These are phyloP conservation scores for Xiphydria camelus DNA, from an alignment of 2,888 invertebrate genomes.

Conservation along the genomic window DNA sequence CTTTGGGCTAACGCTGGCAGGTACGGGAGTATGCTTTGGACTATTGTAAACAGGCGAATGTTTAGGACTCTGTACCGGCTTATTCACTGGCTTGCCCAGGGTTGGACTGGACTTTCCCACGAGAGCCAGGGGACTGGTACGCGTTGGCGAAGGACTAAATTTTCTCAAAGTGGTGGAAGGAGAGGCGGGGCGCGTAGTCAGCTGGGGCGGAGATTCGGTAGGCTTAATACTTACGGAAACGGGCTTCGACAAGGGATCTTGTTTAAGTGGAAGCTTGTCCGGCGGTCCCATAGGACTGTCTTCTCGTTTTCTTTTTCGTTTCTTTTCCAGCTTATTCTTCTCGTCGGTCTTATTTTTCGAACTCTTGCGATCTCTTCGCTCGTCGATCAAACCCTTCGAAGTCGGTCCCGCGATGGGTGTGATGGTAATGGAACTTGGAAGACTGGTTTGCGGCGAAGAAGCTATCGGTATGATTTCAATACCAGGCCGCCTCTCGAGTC, in stretches of 20 bases:
- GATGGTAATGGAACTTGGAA: constrained; percentile 84
- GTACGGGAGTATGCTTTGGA: constrained; percentile 70
- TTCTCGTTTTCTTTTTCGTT: constrained; percentile 74
- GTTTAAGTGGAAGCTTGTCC: constrained; percentile 77
- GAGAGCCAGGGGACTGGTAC: constrained; percentile 66
- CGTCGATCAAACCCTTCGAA: constrained; percentile 55
- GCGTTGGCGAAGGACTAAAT: constrained; percentile 73
- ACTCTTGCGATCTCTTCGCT: constrained; percentile 59
- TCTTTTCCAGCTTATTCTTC: constrained; percentile 67
- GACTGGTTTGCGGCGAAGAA: constrained; percentile 65
- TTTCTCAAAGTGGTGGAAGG: constrained; percentile 70
- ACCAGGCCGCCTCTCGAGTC: constrained; percentile 72
- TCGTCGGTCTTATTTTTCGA: constrained; percentile 56
- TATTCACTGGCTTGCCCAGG: constrained; percentile 61
- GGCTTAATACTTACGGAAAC: constrained; percentile 77
- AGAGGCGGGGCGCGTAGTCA: constrained; percentile 65
- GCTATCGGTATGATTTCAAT: constrained; percentile 86
- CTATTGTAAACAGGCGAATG: constrained; percentile 75
- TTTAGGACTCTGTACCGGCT: constrained; percentile 68
- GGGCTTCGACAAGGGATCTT: constrained; percentile 72
- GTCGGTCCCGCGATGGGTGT: constrained; percentile 72
- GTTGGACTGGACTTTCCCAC: constrained; percentile 65
- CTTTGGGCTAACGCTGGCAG: constrained; percentile 68
- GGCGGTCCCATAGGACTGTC: constrained; percentile 79
- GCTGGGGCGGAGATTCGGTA: constrained; percentile 63